phyloP scores from a whole-genome alignment of 2,888 invertebrate genomes.

The Caradrina clavipalpis region DNA sequence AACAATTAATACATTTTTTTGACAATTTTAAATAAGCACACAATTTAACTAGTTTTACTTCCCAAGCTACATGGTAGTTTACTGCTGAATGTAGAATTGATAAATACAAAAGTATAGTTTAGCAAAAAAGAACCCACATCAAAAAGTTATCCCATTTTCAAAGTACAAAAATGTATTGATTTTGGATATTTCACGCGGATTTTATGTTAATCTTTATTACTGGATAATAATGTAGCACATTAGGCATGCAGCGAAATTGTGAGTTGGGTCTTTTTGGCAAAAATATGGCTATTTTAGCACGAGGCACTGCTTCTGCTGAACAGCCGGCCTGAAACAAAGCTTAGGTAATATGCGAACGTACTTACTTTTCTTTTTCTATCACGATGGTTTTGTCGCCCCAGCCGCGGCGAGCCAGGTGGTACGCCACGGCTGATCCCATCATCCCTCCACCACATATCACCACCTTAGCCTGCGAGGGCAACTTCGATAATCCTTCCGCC shows the following conservation, averaged over 20 bases:
- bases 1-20: too few species aligned
- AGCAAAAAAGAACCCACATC: too few species aligned
- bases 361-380: constrained; percentile 96
- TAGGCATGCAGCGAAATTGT: background rate
- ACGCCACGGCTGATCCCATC: constrained; percentile 97
- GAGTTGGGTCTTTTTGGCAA: background rate
- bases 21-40: too few species aligned
- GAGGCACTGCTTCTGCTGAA: background rate
- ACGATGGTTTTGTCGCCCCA: constrained; percentile 96
- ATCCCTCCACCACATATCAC: constrained; percentile 98
- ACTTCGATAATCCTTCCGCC: constrained; percentile 74
- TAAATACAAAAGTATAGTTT: too few species aligned
- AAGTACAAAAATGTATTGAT: too few species aligned
- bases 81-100: too few species aligned
- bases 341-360: constrained; percentile 28
- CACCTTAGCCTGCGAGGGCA: constrained; percentile 92
- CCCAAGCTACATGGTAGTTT: too few species aligned
- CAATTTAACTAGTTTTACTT: too few species aligned
- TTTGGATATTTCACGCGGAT: too few species aligned
- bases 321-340: background rate
- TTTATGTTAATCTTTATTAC: too few species aligned
- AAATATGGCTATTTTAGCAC: background rate
- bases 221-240: too few species aligned
- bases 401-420: constrained; percentile 95
- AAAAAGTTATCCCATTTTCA: too few species aligned